Percentiles rank a stretch among this genome's conserved stretches.
Evolutionary conservation across 2,797 vertebrate species (phyloP).

Genomic region (Enteromius mattozi): DNA sequence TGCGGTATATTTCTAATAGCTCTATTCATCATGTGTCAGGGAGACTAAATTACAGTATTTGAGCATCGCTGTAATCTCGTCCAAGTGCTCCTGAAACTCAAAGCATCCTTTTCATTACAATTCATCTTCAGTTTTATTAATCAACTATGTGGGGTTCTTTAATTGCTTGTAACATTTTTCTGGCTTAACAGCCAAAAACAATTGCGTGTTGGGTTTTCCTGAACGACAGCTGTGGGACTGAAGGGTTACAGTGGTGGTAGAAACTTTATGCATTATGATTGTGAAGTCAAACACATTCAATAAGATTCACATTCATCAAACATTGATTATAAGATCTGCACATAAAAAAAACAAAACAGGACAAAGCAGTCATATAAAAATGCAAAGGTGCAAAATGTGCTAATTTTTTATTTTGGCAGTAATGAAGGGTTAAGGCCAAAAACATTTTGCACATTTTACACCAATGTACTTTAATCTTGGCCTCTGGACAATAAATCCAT

Average conservation of each 20-base stretch:
- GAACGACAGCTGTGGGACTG: constrained; percentile 35
- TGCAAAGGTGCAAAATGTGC: too few relatives aligned
- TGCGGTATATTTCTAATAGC: constrained; percentile 70
- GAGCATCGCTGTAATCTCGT: constrained; percentile 39
- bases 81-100: constrained; percentile 37
- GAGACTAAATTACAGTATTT: constrained; percentile 60
- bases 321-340: too few relatives aligned
- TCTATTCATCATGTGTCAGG: constrained; percentile 71
- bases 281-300: not conserved
- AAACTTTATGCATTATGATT: constrained; percentile 9
- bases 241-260: constrained; percentile 49
- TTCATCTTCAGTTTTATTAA: too few relatives aligned
- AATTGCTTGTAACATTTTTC: constrained; percentile 54
- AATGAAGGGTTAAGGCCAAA: too few relatives aligned
- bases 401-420: too few relatives aligned
- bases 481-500: too few relatives aligned
- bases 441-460: too few relatives aligned
- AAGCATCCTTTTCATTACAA: too few relatives aligned
- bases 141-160: constrained; percentile 39
- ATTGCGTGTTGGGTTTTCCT: constrained; percentile 33
- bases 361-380: too few relatives aligned
- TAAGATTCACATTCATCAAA: not conserved
- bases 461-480: too few relatives aligned
- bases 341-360: too few relatives aligned
- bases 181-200: constrained; percentile 41